Conservation (phyloP, 2,888 invertebrate species). For the Glomeris marginata region DNA sequence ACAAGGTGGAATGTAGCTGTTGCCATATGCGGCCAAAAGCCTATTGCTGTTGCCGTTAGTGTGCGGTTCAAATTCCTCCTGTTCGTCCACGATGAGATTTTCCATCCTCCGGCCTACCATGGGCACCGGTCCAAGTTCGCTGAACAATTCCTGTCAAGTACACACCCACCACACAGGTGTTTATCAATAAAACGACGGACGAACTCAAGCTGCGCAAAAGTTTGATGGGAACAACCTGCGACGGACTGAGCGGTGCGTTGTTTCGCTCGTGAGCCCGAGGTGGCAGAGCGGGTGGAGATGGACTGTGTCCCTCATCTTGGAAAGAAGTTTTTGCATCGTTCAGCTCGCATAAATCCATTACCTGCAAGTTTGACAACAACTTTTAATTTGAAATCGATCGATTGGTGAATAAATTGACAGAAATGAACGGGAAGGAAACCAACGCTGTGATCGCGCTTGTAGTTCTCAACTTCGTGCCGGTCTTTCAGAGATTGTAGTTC, state of each 20-base stretch:
- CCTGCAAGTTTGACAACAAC: background rate
- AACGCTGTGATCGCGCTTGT: slow-evolving; percentile 14
- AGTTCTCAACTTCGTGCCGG: slow-evolving; percentile 14
- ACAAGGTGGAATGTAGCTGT: slow-evolving; percentile 42
- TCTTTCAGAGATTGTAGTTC: slow-evolving; percentile 41
- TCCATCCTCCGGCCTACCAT: slow-evolving; percentile 29
- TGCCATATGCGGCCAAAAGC: slow-evolving; percentile 1
- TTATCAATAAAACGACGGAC: no score
- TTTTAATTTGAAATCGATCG: background rate
- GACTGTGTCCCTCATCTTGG: background rate
- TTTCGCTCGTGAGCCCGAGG: slow-evolving; percentile 8
- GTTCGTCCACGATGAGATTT: slow-evolving; percentile 50
- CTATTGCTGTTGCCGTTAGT: slow-evolving; percentile 37
- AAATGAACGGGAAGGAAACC: background rate
- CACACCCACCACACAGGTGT: slow-evolving; percentile 7
- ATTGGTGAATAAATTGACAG: background rate
- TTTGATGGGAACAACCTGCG: slow-evolving; percentile 8
- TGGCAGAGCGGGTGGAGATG: background rate
- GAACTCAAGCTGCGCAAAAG: background rate
- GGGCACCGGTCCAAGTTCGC: slow-evolving; percentile 19
- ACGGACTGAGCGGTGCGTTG: slow-evolving; percentile 16
- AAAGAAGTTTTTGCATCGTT: background rate
- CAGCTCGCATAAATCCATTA: background rate
- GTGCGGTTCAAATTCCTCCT: slow-evolving; percentile 63
- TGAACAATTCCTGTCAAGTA: slow-evolving; percentile 11